Evolutionary conservation across 1,140 invertebrate species (phyloP), one percentile per base, ranked within the genome.

Genomic region (Antheraea pernyi): DNA sequence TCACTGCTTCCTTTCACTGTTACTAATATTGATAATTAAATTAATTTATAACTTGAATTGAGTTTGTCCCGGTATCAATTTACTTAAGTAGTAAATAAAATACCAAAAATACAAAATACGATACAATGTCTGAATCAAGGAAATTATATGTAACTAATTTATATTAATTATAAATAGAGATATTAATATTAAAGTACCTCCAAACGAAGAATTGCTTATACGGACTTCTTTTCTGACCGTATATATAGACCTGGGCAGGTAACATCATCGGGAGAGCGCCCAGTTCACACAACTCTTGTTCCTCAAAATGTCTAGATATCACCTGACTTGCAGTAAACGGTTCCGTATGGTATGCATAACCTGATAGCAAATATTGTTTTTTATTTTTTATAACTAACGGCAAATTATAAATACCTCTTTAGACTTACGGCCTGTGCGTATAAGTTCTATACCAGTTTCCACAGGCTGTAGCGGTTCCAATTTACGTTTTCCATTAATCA

Each of bases 261-360:
- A 83, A 71, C 82, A 93, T 91, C 80, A 93, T 88, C 19, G 85
- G 82, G 64, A 93, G 78, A 0, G 87, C 81, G 10, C 90, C 88
- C 39, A 94, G 76, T 65, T 91, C 86, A 62, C 93, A 94, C 19
- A 93, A 80, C 60, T 92, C 85, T 7, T 81, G 78, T 16, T 92
- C 87, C 11, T 84, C 80, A 62, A 93, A 93, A 0, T 83, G 91
- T 19, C 82, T 80, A 0, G 86, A 86, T 67, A 93, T 92, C 3
- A 85, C 76, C n/a, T 90, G 85, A 62, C 89, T 91, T 0, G 92
- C 93, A 4, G 87, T 92, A 68, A 92, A 90, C 6, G 88, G 85
- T 67, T 93, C 92, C 0, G 91, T 92, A 73, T 93, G 93, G 70
- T 92, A 94, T 0, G 93, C 93, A 64, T 85, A 93, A 19, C 73